These are phyloP conservation scores for Machimus rusticus DNA, from an alignment of 2,888 invertebrate species.

Conservation along the genomic window DNA sequence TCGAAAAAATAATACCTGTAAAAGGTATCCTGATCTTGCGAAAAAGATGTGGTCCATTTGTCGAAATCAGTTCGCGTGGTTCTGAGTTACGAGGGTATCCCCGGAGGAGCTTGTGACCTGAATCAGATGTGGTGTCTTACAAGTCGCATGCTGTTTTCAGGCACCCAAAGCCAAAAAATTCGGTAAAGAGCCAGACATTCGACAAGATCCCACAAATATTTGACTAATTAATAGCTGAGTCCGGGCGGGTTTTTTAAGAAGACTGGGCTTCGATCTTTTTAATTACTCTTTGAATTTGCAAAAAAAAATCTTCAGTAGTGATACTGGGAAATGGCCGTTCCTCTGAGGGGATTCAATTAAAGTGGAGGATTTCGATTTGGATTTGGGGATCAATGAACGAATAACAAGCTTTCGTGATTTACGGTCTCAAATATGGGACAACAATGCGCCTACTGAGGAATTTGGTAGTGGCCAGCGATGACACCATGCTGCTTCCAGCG, in stretches of 20 bases:
- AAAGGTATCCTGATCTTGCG: not conserved
- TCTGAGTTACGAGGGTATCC: conserved; percentile 1
- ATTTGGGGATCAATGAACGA: not conserved
- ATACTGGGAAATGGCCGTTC: not conserved
- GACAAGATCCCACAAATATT: not conserved
- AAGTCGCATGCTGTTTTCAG: conserved; percentile 9
- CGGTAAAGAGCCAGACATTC: not conserved
- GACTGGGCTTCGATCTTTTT: not conserved
- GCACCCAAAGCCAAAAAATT: not conserved
- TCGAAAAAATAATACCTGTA: not conserved
- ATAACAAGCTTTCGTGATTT: not conserved
- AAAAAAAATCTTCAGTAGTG: not conserved
- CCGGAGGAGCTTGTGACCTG: not conserved
- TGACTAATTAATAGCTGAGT: conserved; percentile 14
- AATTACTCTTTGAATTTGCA: conserved; percentile 1
- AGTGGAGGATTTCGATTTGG: not conserved
- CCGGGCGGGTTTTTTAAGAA: not conserved
- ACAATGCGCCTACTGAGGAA: not conserved
- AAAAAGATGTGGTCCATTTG: conserved; percentile 24
- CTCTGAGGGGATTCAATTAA: not conserved
- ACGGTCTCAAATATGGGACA: not conserved
- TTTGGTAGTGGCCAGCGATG: not conserved
- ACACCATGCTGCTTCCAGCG: not conserved
- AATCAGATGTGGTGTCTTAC: conserved; percentile 5
- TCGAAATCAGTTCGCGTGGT: conserved; percentile 32